Evolutionary conservation across 1,140 invertebrate species (phyloP), one percentile per base, ranked within the genome.

Genomic region (Ips nitidus): DNA sequence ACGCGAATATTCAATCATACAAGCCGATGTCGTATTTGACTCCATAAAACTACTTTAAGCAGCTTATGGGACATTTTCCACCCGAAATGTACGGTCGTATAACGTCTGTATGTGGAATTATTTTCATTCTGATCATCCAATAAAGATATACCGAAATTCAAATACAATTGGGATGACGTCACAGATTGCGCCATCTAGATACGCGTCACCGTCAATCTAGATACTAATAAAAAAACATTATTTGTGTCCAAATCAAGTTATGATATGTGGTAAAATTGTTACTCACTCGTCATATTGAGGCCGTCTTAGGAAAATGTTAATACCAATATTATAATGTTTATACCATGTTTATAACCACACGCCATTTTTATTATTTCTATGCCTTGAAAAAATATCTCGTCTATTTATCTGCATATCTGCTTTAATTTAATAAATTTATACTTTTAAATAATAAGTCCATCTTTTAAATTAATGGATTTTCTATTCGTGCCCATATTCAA

Each of bases 1-100:
- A 41, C 58, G 47, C 57, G 69, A 71, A 71, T 71, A 71, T 71
- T 71, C 69, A 71, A 71, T 71, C 63, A 71, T 71, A 71, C 65
- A 57, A 61, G 41, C 61, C 52, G 47, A 70, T 56, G 68, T 64
- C 68, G 68, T 68, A 68, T 68, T 68, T 68, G 66, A 40, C 47
- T 52, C 66, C 57, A 60, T 68, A 68, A 68, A 68, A 60, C 53
- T 52, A 63, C 50, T 63, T 61, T 41, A 43, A 36, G 22, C 53
- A 37, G 7, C 53, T 56, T 56, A 6, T 22, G 45, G 45, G 6
- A 50, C 45, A 50, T 50, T 8, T 50, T 22, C 45, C 22, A 22
- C 22, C 3, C 22, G 22, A 50, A 50, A 50, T 22, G 45, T 50
- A 8, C 45, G 45, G 45, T 50, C 45, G 22, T 50, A 22, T 22